Evolutionary conservation across 2,888 invertebrate species (phyloP).

Genomic region (Phorcus lineatus): DNA sequence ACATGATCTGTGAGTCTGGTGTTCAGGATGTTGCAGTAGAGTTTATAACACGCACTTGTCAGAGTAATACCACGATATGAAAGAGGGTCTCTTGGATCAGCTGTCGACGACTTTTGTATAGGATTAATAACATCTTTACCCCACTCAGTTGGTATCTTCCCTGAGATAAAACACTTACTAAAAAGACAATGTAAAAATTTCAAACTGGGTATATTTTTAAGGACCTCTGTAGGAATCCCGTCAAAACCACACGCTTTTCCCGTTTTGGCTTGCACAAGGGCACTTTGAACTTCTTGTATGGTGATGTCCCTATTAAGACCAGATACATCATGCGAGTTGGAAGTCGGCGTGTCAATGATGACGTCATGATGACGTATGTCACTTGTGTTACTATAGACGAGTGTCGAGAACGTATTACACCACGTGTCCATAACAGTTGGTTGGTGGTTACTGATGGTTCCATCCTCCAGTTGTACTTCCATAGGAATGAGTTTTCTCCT

Average conservation of each 20-base stretch:
- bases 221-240: neutral
- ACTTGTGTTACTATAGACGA: neutral
- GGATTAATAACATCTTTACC: slow-evolving; percentile 31
- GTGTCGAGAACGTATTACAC: neutral
- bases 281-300: neutral
- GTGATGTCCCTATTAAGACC: neutral
- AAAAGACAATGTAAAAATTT: neutral
- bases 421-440: neutral
- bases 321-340: neutral
- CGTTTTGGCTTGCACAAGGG: neutral
- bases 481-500: neutral
- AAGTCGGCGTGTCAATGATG: neutral
- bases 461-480: neutral
- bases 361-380: neutral
- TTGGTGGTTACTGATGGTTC: neutral
- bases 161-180: neutral
- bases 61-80: slow-evolving; percentile 33
- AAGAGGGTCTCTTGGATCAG: slow-evolving; percentile 29
- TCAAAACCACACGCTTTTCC: neutral
- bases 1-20: slow-evolving; percentile 10
- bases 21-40: slow-evolving; percentile 30
- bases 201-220: neutral
- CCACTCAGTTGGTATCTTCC: neutral
- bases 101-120: slow-evolving; percentile 32
- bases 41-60: slow-evolving; percentile 29